phyloP scores from a whole-genome alignment of 1,140 invertebrate genomes.

The Ptiloglossa arizonensis region DNA sequence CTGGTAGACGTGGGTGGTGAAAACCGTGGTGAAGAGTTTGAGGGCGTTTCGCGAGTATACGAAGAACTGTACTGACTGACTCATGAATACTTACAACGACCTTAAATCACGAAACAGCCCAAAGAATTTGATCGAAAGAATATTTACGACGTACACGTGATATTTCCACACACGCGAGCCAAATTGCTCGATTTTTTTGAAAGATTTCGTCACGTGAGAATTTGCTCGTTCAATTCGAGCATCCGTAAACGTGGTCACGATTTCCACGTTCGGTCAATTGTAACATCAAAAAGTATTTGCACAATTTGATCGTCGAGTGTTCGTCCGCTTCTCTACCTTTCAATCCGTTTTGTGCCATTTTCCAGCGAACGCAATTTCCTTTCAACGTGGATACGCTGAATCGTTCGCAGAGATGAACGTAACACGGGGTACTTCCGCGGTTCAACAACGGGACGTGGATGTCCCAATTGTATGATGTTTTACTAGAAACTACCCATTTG shows the following conservation, averaged over 20 bases:
- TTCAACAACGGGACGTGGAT: not conserved
- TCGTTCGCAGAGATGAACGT: not conserved
- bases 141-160: no score
- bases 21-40: not conserved
- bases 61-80: no score
- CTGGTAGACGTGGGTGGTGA: not conserved
- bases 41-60: not conserved
- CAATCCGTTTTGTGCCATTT: not conserved
- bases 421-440: not conserved
- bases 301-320: not conserved
- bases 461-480: not conserved
- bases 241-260: not conserved
- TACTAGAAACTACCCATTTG: not conserved
- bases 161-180: no score
- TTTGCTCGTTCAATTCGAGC: not conserved
- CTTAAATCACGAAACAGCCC: no score
- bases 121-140: no score
- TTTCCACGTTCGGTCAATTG: not conserved
- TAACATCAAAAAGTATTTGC: not conserved
- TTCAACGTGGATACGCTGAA: conserved; percentile 2
- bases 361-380: conserved; percentile 6
- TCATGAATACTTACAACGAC: no score
- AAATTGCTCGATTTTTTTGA: not conserved
- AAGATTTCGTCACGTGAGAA: no score
- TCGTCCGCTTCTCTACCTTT: no score